Conservation (phyloP, 64 coral and sea anemone genomes). For the Hydrozoanthus tunicans region DNA sequence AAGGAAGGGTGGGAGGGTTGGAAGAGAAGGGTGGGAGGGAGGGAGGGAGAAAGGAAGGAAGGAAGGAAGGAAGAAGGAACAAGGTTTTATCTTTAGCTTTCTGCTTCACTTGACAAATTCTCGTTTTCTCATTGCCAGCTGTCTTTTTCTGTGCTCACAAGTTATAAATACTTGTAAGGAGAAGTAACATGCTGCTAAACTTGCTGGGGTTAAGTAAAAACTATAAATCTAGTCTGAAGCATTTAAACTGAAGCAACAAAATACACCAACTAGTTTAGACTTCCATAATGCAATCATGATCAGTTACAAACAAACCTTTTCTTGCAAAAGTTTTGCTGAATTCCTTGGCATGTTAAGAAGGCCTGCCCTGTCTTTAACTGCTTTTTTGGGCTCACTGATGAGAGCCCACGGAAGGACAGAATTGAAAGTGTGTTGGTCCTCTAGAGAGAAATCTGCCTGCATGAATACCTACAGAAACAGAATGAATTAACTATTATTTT, state of each 20-base stretch:
- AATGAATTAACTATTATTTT: not conserved
- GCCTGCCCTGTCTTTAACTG: slow-evolving; percentile 65
- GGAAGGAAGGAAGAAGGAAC: too few species aligned
- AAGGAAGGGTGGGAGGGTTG: too few species aligned
- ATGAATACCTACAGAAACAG: slow-evolving; percentile 76
- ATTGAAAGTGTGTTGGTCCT: slow-evolving; percentile 90
- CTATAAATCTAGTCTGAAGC: too few species aligned
- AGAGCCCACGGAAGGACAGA: slow-evolving; percentile 83
- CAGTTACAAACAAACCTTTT: slow-evolving; percentile 71
- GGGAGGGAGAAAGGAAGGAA: too few species aligned
- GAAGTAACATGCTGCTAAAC: too few species aligned
- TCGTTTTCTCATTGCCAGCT: too few species aligned
- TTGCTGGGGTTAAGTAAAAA: too few species aligned
- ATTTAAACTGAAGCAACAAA: not conserved
- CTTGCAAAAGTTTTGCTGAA: slow-evolving; percentile 94
- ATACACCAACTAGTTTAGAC: not conserved
- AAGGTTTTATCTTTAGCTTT: too few species aligned
- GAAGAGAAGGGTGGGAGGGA: too few species aligned
- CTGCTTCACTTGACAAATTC: too few species aligned
- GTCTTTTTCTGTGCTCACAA: too few species aligned
- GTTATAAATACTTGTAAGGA: too few species aligned
- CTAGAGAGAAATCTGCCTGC: slow-evolving; percentile 84
- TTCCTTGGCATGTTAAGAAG: slow-evolving; percentile 71
- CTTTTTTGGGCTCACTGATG: slow-evolving; percentile 68
- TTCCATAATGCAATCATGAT: not conserved